These are phyloP conservation scores for Halichondria panicea DNA, from an alignment of 37 sponge, comb jelly and placozoan species.

Conservation along the genomic window DNA sequence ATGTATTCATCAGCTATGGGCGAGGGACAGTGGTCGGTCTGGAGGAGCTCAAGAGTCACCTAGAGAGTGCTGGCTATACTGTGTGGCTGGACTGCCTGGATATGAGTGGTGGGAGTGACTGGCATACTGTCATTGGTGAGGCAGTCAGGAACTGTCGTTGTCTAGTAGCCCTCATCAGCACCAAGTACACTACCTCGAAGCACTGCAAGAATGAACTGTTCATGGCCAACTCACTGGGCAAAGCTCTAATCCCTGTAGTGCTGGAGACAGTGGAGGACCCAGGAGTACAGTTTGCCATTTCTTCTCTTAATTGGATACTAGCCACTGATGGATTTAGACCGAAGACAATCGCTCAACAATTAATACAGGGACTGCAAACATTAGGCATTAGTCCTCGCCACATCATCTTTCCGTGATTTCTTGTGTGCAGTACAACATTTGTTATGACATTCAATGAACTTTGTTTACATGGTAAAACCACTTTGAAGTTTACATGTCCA, in stretches of 20 bases:
- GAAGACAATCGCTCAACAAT: too few species aligned
- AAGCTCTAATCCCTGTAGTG: conserved; percentile 52
- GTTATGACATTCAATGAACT: too few species aligned
- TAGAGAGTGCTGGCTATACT: conserved; percentile 33
- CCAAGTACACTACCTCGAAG: conserved; percentile 63
- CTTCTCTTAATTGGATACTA: conserved; percentile 68
- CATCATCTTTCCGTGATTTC: too few species aligned
- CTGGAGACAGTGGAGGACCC: conserved; percentile 35
- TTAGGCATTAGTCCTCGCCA: too few species aligned
- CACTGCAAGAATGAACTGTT: conserved; percentile 60
- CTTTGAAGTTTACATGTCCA: too few species aligned
- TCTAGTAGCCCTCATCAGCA: conserved; percentile 44
- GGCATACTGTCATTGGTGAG: conserved; percentile 64
- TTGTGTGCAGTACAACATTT: too few species aligned
- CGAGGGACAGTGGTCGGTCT: conserved; percentile 38
- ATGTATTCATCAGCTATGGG: conserved; percentile 65
- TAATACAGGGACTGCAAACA: too few species aligned
- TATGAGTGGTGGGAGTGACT: conserved; percentile 57
- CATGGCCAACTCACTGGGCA: conserved; percentile 46
- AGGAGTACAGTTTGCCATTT: conserved; percentile 63
- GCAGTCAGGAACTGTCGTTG: conserved; percentile 53
- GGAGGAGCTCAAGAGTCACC: conserved; percentile 29
- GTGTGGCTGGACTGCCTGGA: conserved; percentile 68
- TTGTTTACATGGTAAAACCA: too few species aligned
- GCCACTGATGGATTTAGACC: too few species aligned